Evolutionary conservation across 2,888 invertebrate genomes (phyloP), one percentile per base, ranked within the genome.

Genomic region (Spodoptera picta): DNA sequence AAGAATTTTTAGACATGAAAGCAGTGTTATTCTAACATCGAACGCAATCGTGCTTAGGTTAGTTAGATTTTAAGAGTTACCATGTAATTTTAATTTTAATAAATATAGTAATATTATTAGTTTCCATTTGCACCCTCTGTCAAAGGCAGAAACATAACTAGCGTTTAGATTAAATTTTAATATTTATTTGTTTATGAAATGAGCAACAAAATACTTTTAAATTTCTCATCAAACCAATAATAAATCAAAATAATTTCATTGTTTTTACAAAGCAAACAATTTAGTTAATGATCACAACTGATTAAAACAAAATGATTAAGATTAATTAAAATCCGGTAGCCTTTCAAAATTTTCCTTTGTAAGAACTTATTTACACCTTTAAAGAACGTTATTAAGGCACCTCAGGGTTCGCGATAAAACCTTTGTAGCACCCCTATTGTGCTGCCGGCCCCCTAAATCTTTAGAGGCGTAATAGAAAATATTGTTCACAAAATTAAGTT

Each of bases 251-350:
- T 47, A 67, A 47, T 24, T 47, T 42, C 9, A 57, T 60, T 43
- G 24, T 19, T 36, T 46, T 10, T 48, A 52, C 49, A 70, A 70
- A 69, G 51, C 59, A 64, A 70, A 79, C 75, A 75, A 75, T 83
- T 61, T 63, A 72, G 73, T 77, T 82, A 80, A 81, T 83, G 69
- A 84, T 79, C 75, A 75, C 73, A 80, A 74, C 74, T 79, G 79
- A 83, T 83, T 80, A 77, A 65, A 75, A 70, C 66, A 75, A 71
- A 77, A 80, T 79, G 81, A 81, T 75, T 68, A 69, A 52, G 68
- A 79, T 81, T 80, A 80, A 79, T 81, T 79, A 79, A 73, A 79
- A 77, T 73, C 65, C 67, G 67, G 60, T 71, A 58, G 70, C 73
- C 81, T 80, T 79, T 79, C 73, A 81, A 77, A 73, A 77, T 65